A percentile compares a stretch with the other conserved stretches of the same genome.
These are phyloP conservation scores for Drosophila limbata DNA, from an alignment of 2,888 invertebrate genomes.

Conservation along the genomic window DNA sequence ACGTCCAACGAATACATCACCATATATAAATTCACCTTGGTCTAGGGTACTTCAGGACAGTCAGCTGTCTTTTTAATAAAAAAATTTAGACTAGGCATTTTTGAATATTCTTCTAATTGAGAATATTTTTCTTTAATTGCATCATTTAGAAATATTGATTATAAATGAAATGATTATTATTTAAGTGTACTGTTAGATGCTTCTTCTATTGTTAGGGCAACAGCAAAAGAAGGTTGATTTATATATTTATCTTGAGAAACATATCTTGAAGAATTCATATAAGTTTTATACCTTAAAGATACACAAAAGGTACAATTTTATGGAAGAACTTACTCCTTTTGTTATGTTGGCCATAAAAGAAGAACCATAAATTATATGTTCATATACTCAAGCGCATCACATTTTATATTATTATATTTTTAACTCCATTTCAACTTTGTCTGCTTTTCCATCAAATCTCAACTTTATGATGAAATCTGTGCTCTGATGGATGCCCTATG, in stretches of 20 bases:
- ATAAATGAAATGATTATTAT: no score
- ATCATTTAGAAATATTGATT: no score
- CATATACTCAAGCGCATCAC: background rate
- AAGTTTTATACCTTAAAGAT: background rate
- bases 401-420: background rate
- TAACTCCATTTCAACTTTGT: constrained; percentile 3
- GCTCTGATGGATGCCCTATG: constrained; percentile 28
- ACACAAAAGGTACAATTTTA: background rate
- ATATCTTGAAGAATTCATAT: no score
- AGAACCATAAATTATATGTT: background rate
- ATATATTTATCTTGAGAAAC: no score
- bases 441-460: constrained; percentile 12
- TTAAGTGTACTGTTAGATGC: no score
- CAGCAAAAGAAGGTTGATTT: no score
- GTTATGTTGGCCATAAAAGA: background rate
- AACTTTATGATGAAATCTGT: constrained; percentile 11
- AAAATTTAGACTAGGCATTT: background rate
- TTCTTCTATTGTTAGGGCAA: no score
- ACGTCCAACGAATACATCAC: no score
- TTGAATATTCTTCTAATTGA: no score
- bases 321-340: background rate
- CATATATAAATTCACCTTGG: no score
- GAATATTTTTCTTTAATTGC: no score
- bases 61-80: background rate
- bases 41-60: background rate